phyloP scores from a whole-genome alignment of 2,888 invertebrate species.

The Pecten maximus region DNA sequence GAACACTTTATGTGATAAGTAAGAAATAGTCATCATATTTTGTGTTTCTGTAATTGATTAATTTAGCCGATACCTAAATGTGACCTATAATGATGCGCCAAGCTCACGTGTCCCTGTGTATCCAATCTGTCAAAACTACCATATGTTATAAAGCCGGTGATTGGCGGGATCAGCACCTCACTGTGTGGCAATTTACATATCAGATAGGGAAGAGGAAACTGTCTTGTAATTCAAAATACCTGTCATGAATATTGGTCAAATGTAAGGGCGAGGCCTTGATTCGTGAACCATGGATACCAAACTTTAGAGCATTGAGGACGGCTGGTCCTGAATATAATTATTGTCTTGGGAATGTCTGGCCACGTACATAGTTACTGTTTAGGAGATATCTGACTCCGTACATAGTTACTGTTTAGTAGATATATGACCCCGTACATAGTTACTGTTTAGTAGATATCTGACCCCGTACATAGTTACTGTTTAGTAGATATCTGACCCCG shows the following conservation, averaged over 20 bases:
- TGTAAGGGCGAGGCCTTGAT: not conserved
- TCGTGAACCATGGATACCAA: not conserved
- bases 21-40: no score
- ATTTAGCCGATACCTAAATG: not conserved
- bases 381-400: no score
- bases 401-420: no score
- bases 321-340: no score
- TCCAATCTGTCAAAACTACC: not conserved
- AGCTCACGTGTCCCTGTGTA: not conserved
- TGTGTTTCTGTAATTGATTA: not conserved
- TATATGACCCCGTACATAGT: no score
- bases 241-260: not conserved
- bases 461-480: no score
- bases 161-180: slow-evolving; percentile 4
- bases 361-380: no score
- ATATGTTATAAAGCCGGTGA: not conserved
- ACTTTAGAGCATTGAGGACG: no score
- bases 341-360: no score
- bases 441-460: no score
- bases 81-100: not conserved
- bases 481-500: no score
- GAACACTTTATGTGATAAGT: not conserved
- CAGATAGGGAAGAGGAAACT: not conserved
- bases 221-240: not conserved
- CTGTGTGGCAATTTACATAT: not conserved